Evolutionary conservation across 2,797 vertebrate genomes (phyloP).

Genomic region (Fratercula arctica): DNA sequence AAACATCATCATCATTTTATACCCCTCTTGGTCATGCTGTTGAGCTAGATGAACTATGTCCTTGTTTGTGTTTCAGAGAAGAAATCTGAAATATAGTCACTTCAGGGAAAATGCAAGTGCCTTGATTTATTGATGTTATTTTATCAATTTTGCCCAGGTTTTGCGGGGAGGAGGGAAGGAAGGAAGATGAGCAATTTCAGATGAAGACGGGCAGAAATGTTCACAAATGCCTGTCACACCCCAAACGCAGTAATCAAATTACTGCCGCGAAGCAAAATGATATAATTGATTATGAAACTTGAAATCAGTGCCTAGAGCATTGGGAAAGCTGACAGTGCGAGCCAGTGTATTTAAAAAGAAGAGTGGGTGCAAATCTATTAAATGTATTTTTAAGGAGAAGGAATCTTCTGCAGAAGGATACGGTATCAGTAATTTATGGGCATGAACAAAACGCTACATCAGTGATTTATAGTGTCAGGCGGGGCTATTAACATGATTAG

Average conservation of each 20-base stretch:
- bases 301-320: constrained; percentile 38
- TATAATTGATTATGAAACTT: constrained; percentile 60
- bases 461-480: constrained; percentile 26
- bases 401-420: constrained; percentile 1
- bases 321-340: not conserved
- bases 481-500: constrained; percentile 18
- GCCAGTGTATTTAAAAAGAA: constrained; percentile 1
- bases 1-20: constrained; percentile 49
- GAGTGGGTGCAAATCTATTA: constrained; percentile 23
- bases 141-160: constrained; percentile 63
- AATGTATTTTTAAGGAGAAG: constrained; percentile 20
- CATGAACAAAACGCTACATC: not conserved
- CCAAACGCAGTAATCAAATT: constrained; percentile 57
- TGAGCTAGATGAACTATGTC: constrained; percentile 55
- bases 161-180: not conserved
- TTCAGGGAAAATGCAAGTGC: constrained; percentile 28
- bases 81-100: constrained; percentile 44
- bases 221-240: constrained; percentile 49
- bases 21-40: constrained; percentile 25
- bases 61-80: constrained; percentile 62
- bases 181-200: constrained; percentile 51
- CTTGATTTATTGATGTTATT: constrained; percentile 67
- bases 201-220: constrained; percentile 47
- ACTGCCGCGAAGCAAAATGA: not conserved
- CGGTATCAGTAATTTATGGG: constrained; percentile 15